Evolutionary conservation across 1,140 invertebrate genomes (phyloP).

Genomic region (Artemia franciscana): DNA sequence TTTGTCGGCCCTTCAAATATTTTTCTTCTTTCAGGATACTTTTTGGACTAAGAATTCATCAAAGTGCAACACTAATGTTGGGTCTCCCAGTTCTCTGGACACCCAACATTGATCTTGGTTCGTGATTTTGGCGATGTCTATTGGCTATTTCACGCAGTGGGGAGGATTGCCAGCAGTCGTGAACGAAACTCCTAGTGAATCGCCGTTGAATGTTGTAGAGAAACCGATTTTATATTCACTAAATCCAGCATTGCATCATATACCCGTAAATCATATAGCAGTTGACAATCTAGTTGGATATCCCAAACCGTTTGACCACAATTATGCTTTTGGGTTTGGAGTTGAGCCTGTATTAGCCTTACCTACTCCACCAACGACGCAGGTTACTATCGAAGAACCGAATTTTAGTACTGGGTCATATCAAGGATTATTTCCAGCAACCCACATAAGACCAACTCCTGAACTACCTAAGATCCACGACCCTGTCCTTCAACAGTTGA

Average conservation of each 20-base stretch:
- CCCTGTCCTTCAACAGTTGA: not conserved
- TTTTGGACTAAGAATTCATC: no score
- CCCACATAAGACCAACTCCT: not conserved
- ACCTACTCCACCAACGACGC: not conserved
- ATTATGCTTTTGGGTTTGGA: slow-evolving; percentile 4
- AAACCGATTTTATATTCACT: not conserved
- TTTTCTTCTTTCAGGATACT: no score
- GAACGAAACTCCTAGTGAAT: slow-evolving; percentile 2
- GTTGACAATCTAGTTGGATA: not conserved
- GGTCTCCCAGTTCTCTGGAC: not conserved
- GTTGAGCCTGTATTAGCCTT: not conserved
- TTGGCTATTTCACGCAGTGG: slow-evolving; percentile 11
- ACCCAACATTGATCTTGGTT: not conserved
- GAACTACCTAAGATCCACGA: not conserved
- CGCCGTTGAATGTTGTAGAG: slow-evolving; percentile 5
- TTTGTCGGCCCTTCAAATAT: no score
- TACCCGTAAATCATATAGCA: slow-evolving; percentile 5
- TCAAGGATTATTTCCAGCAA: not conserved
- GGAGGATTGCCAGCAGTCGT: slow-evolving; percentile 8
- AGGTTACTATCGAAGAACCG: not conserved
- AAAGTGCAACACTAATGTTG: not conserved
- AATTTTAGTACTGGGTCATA: not conserved
- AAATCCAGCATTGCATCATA: slow-evolving; percentile 1
- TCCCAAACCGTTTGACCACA: slow-evolving; percentile 2
- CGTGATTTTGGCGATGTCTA: slow-evolving; percentile 9